Evolutionary conservation across 2,113 vertebrate species (phyloP), one percentile per base, ranked within the genome.

Genomic region (Neopipo cinnamomea): DNA sequence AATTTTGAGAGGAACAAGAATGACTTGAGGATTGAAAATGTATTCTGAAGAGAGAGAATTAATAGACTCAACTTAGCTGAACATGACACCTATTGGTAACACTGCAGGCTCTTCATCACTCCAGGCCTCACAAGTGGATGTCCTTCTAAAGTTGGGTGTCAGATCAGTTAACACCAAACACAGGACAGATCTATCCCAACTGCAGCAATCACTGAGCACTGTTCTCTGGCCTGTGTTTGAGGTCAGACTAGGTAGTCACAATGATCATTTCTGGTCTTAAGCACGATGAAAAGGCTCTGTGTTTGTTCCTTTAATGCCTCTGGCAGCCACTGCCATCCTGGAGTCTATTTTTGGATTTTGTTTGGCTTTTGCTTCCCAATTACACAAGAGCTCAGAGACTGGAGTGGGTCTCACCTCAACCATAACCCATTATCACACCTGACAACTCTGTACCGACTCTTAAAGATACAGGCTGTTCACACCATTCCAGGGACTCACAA

Each of bases 201-300:
- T 46, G 23, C 1, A 74, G 70, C 53, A 78, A 44, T 20, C 41
- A 35, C 41, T 35, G 18, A 94, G 41, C 67, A 70, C 72, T 13
- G 81, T 65, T 70, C 52, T 87, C 19, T 24, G 37, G 80, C 66
- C 70, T 76, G 42, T 59, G 72, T 74, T 68, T 66, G 73, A 78
- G 56, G 86, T 93, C 93, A 92, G 65, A 74, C 28, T 31, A 87
- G 61, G 55, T 71, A 88, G 95, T 11, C 56, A 84, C 44, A 84
- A 70, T 33, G 71, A 91, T 88, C 33, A 58, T 82, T 87, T 89
- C 87, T 87, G 81, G 87, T 95, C 93, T 93, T 94, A 96, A 97
- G 90, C 74, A 53, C 56, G 81, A 56, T 21, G 31, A 52, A 68
- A n/a, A 33, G 71, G n/a, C 41, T 25, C 14, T 23, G 44, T 37